Conservation (phyloP, 30 jellyfish, hydroid and myxozoan genomes). For the Aurelia aurita complex sp. Pacific region DNA sequence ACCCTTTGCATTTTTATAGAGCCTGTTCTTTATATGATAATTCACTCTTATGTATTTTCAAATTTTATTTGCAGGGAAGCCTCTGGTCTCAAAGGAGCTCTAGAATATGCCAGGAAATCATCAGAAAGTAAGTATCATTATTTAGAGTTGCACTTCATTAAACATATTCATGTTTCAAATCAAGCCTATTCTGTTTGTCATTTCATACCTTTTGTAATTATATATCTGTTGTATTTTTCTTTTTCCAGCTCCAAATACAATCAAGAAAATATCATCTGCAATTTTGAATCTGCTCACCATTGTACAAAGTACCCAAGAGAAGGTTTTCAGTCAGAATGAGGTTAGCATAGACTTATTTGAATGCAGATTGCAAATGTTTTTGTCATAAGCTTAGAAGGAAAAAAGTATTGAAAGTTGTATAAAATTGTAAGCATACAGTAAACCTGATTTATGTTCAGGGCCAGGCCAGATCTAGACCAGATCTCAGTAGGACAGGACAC, state of each 20-base stretch:
- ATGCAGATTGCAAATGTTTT: background rate
- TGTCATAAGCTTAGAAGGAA: background rate
- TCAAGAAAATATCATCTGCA: background rate
- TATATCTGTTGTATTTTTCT: background rate
- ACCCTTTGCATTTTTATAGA: background rate
- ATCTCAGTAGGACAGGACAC: too few relatives aligned
- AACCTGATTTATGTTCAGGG: too few relatives aligned
- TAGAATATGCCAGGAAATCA: conserved; percentile 23
- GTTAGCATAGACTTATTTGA: background rate
- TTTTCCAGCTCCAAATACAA: background rate
- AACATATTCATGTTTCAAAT: too few relatives aligned
- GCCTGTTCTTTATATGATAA: too few relatives aligned
- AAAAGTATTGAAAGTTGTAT: background rate
- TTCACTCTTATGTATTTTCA: background rate
- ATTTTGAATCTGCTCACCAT: background rate
- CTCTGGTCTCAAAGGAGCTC: conserved; percentile 31
- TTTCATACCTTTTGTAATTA: too few relatives aligned
- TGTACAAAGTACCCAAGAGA: background rate
- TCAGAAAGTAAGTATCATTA: conserved; percentile 1
- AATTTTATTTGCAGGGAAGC: conserved; percentile 21
- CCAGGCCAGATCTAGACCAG: too few relatives aligned
- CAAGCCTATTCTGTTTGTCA: too few relatives aligned
- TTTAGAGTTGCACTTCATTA: background rate
- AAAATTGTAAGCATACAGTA: background rate
- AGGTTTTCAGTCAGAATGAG: conserved; percentile 1